A percentile compares a stretch with the other conserved stretches of the same genome.
These are phyloP conservation scores for Clavelina lepadiformis DNA, from an alignment of 23 tunicate genomes.

Conservation along the genomic window DNA sequence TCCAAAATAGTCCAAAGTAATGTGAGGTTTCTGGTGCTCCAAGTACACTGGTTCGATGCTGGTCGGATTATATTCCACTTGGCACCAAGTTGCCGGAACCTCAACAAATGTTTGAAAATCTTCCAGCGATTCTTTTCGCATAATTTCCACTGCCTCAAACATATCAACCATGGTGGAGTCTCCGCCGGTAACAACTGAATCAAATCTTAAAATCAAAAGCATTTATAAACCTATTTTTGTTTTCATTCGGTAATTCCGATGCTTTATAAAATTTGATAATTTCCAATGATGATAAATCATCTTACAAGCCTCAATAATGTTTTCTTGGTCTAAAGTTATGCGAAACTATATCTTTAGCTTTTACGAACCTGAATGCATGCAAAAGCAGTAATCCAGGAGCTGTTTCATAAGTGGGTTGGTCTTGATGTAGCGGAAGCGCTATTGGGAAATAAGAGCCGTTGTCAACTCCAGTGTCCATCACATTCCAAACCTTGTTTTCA, in stretches of 20 bases:
- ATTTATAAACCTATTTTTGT: too few species aligned
- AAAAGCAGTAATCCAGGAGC: conserved; percentile 54
- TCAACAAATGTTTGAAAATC: conserved; percentile 39
- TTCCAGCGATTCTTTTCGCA: conserved; percentile 51
- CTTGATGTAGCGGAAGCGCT: conserved; percentile 49
- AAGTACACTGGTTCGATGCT: not conserved
- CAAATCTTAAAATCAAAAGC: too few species aligned
- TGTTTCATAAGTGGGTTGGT: conserved; percentile 37
- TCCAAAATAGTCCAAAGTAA: conserved; percentile 33
- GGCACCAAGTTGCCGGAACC: conserved; percentile 33
- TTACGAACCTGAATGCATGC: conserved; percentile 35
- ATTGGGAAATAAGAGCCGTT: conserved; percentile 28
- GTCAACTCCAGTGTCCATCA: conserved; percentile 20
- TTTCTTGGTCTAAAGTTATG: too few species aligned
- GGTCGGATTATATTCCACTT: conserved; percentile 1
- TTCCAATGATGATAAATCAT: too few species aligned
- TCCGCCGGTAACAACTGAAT: conserved; percentile 60
- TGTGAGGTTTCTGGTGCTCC: conserved; percentile 13
- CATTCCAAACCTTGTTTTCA: conserved; percentile 46
- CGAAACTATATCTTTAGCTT: too few species aligned
- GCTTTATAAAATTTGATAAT: too few species aligned
- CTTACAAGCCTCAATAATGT: too few species aligned
- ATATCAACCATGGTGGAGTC: conserved; percentile 51
- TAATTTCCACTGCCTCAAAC: conserved; percentile 58
- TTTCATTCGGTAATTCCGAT: too few species aligned